Conservation (phyloP, 2,797 vertebrate species). For the Girardinus metallicus region DNA sequence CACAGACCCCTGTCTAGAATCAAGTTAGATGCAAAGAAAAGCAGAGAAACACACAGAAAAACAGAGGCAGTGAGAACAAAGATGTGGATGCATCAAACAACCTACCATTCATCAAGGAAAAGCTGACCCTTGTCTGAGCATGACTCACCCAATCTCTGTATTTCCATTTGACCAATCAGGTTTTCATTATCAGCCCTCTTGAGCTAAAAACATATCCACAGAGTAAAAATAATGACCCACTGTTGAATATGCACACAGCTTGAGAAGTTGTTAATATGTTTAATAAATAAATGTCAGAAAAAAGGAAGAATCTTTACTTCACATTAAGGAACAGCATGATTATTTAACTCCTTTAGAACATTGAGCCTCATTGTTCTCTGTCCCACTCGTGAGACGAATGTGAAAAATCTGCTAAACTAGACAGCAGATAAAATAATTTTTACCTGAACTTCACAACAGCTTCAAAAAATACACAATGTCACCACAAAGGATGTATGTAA, state of each 20-base stretch:
- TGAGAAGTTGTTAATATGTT: background rate
- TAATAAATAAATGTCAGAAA: background rate
- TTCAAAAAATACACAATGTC: no score
- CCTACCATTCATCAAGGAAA: slow-evolving; percentile 11
- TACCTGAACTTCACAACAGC: background rate
- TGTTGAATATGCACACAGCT: slow-evolving; percentile 2
- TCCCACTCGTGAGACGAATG: background rate
- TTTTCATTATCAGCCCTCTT: background rate
- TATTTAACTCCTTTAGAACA: background rate
- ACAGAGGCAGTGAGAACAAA: slow-evolving; percentile 11
- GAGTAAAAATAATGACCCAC: background rate
- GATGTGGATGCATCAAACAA: slow-evolving; percentile 11
- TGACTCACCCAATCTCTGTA: background rate
- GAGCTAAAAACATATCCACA: slow-evolving; percentile 18
- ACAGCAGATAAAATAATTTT: background rate
- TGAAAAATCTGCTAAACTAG: background rate
- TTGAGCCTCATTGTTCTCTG: background rate
- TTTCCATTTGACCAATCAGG: slow-evolving; percentile 13
- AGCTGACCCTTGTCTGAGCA: background rate
- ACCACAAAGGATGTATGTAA: background rate
- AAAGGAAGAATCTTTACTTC: background rate
- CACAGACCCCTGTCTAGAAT: slow-evolving; percentile 51
- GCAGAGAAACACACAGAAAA: slow-evolving; percentile 18
- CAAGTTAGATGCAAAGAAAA: slow-evolving; percentile 26
- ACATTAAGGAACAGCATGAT: no score